Evolutionary conservation across 1,140 invertebrate genomes (phyloP), one percentile per base, ranked within the genome.

Genomic region (Coelopa frigida): DNA sequence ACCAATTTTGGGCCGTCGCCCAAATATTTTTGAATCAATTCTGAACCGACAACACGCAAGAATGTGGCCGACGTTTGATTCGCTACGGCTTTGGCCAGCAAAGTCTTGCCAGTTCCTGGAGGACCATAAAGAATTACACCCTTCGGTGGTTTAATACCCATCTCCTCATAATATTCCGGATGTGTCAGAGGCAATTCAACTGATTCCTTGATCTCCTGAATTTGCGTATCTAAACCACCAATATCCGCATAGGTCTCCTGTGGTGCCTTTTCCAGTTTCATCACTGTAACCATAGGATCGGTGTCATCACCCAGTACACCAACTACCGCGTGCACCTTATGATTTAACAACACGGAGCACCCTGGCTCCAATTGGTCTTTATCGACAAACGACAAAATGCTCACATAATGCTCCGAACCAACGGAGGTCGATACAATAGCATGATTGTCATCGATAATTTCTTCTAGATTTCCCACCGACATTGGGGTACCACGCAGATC

Each of bases 241-340:
- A 99, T 99, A 74, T 99, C 97, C 14, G 96, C 96, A 71, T 99
- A 99, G 1, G 97, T 99, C 75, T 99, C 97, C 73, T 98, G 94
- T 10, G 97, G 97, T 18, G 97, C 97, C 69, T 99, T 99, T 64
- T 99, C 97, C 27, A 99, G 69, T 72, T 99, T 99, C 97, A 99
- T 99, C 0, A 99, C 97, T 23, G 94, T 99, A 2, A 99, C 97
- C 96, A 99, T 99, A 12, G 97, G 97, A 77, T 99, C 97, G n/a
- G 94, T 98, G 66, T 99, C 97, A 77, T 99, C 97, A 27, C 90
- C 89, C 20, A 99, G 71, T 1, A 99, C 96, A 52, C 97, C 97
- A 33, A 99, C 94, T 29, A 99, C 95, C 49, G 97, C 94, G 78
- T 99, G 96, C 6, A 94, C 91, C 79, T 99, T 99, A 72, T 99